Conservation (phyloP, 23 tunicate species). For the Diplosoma virens region DNA sequence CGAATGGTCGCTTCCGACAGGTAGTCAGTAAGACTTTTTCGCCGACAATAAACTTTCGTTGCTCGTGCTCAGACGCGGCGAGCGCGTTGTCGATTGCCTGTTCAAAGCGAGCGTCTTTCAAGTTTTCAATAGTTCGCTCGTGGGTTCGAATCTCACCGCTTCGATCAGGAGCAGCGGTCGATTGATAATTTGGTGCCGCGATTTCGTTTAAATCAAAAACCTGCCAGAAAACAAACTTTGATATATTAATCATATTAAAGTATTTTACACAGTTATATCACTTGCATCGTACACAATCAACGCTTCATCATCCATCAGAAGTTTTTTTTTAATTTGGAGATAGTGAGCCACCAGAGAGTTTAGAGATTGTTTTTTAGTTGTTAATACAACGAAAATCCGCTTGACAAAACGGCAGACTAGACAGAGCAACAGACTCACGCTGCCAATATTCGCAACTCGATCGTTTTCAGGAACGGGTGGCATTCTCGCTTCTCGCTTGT, state of each 20-base stretch:
- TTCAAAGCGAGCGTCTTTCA: slow-evolving; percentile 8
- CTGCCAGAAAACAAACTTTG: slow-evolving; percentile 8
- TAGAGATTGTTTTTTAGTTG: too few species aligned
- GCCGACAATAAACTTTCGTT: slow-evolving; percentile 30
- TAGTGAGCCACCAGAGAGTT: too few species aligned
- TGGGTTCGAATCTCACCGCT: slow-evolving; percentile 28
- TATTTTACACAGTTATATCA: too few species aligned
- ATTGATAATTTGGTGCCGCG: slow-evolving; percentile 33
- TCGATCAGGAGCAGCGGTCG: slow-evolving; percentile 1
- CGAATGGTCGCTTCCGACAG: slow-evolving; percentile 36
- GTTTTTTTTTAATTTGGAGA: too few species aligned
- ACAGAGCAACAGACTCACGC: slow-evolving; percentile 22
- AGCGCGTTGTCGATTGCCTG: slow-evolving; percentile 47
- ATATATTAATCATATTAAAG: too few species aligned
- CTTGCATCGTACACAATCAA: too few species aligned
- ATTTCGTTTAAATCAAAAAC: slow-evolving; percentile 38
- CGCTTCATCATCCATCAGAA: too few species aligned
- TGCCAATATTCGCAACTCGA: slow-evolving; percentile 33
- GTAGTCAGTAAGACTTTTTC: slow-evolving; percentile 51
- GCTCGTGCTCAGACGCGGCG: neutral
- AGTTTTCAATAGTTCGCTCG: slow-evolving; percentile 12
- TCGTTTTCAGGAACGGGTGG: slow-evolving; percentile 36
- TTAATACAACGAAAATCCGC: too few species aligned
- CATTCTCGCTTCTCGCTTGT: slow-evolving; percentile 66
- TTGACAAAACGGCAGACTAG: too few species aligned